Evolutionary conservation across 2,888 invertebrate genomes (phyloP), one percentile per base, ranked within the genome.

Genomic region (Neoscelio sp.): DNA sequence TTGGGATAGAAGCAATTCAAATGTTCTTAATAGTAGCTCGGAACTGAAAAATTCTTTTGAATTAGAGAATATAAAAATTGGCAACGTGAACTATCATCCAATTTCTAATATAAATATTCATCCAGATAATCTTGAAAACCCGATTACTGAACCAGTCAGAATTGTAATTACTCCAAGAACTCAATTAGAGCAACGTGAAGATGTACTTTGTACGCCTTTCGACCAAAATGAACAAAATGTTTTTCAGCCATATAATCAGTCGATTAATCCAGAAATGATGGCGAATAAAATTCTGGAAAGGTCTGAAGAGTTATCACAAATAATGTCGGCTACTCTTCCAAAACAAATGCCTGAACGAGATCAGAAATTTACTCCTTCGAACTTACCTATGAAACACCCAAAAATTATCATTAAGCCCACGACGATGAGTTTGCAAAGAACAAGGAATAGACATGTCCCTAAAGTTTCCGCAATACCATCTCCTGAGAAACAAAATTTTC

Each of bases 331-430:
- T 0, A 73, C 78, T 28, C 52, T 78, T 7, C 78, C 73, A 2
- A 73, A 64, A 50, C 60, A 67, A 33, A 20, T n/a, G n/a, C n/a
- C 5, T 2, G 67, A 73, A 33, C 12, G 52, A 1, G 46, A 62
- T 38, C 33, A 12, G 15, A 13, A 44, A 15, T 0, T 7, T n/a
- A 17, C n/a, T 23, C 17, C 1, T 10, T 10, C 12, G 10, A 38
- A 40, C 35, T 12, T 33, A 7, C 13, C 15, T 1, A 23, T 17
- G 7, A 89, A 89, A 44, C 87, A 88, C 17, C 90, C 89, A 0
- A 90, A 89, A 78, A 90, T 90, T 48, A 90, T 90, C 35, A 90
- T 89, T 20, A 89, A 88, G 35, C 88, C 89, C 3, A 87, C 87
- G 10, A 86, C 81, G 0, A 77, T 80, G 30, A 83, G 81, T 52